A percentile compares a stretch with the other conserved stretches of the same genome.
These are phyloP conservation scores for Scomber colias DNA, from an alignment of 2,113 vertebrate genomes.

Conservation along the genomic window DNA sequence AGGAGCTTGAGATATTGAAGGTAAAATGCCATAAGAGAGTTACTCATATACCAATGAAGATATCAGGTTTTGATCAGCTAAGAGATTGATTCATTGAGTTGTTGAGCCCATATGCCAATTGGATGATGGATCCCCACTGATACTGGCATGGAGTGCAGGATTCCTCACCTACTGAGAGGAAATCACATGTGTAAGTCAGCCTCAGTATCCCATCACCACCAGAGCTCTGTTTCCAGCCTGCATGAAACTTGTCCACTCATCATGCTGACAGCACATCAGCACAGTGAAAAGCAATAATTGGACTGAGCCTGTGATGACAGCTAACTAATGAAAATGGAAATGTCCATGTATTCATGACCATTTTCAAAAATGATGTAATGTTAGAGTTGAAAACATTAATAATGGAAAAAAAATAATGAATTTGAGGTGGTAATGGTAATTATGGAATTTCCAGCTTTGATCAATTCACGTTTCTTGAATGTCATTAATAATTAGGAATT, in stretches of 20 bases:
- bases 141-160: not conserved
- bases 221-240: not conserved
- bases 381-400: conserved; percentile 21
- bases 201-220: conserved; percentile 3
- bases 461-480: not conserved
- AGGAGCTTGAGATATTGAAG: conserved; percentile 11
- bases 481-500: not conserved
- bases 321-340: conserved; percentile 71
- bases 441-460: conserved; percentile 21
- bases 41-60: conserved; percentile 17
- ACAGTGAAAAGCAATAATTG: conserved; percentile 59
- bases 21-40: not conserved
- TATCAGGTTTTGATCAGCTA: conserved; percentile 30
- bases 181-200: conserved; percentile 32
- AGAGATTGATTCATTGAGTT: conserved; percentile 9
- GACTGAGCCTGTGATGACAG: conserved; percentile 49
- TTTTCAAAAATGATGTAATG: conserved; percentile 40
- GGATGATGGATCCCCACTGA: conserved; percentile 3
- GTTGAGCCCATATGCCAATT: not conserved
- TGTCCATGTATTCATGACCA: conserved; percentile 64
- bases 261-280: conserved; percentile 33
- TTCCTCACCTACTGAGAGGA: conserved; percentile 8
- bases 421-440: conserved; percentile 23
- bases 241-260: conserved; percentile 34
- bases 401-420: conserved; percentile 29